Conservation (phyloP, 2,888 invertebrate genomes). For the Spilosoma lubricipeda region DNA sequence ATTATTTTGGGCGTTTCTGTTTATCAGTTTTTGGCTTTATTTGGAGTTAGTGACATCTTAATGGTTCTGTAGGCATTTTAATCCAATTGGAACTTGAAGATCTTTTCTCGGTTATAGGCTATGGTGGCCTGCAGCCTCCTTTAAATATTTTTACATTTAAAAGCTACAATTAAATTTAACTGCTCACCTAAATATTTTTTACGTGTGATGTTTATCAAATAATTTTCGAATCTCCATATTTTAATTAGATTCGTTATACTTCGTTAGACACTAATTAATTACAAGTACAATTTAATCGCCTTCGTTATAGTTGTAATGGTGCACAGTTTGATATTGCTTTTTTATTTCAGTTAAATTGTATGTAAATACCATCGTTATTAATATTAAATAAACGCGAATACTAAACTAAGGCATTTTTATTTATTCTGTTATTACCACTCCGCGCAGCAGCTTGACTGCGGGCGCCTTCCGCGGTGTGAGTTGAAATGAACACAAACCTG, state of each 20-base stretch:
- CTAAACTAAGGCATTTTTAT: conserved; percentile 27
- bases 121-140: too few species aligned
- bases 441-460: too few species aligned
- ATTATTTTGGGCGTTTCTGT: background rate
- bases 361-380: conserved; percentile 61
- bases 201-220: background rate
- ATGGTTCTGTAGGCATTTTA: background rate
- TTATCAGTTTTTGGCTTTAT: background rate
- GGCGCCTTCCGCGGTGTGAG: too few species aligned
- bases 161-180: background rate
- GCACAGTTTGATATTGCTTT: conserved; percentile 9
- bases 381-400: conserved; percentile 46
- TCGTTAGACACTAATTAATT: conserved; percentile 1
- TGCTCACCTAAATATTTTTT: background rate
- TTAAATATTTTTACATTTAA: too few species aligned
- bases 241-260: background rate
- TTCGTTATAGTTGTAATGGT: conserved; percentile 3
- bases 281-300: conserved; percentile 11
- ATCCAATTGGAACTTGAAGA: background rate
- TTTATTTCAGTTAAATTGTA: conserved; percentile 31
- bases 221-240: background rate
- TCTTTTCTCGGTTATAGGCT: background rate
- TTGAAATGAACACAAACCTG: too few species aligned
- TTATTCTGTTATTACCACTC: background rate
- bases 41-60: background rate